These are phyloP conservation scores for Cheiracanthium punctorium DNA, from an alignment of 2,888 invertebrate species.

Conservation along the genomic window DNA sequence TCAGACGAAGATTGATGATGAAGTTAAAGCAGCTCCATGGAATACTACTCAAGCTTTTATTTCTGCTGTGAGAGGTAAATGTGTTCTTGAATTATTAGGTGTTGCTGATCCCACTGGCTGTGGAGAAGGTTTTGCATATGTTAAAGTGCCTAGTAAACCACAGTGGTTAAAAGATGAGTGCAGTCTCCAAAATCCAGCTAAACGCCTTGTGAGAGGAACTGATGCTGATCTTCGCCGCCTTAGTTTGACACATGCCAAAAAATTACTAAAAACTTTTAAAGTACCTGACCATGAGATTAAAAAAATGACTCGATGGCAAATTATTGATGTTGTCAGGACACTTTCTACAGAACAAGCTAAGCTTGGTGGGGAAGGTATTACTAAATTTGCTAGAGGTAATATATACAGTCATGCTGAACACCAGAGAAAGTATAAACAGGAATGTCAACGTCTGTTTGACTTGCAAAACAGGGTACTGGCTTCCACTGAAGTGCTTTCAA, in stretches of 20 bases:
- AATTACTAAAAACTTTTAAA: conserved; percentile 93
- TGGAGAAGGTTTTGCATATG: conserved; percentile 79
- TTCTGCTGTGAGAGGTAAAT: conserved; percentile 78
- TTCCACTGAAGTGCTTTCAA: conserved; percentile 94
- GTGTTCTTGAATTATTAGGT: conserved; percentile 78
- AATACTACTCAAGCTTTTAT: conserved; percentile 79
- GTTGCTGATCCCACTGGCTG: conserved; percentile 79
- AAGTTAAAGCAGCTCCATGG: conserved; percentile 81
- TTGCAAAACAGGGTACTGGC: conserved; percentile 94
- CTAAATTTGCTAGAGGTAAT: conserved; percentile 98
- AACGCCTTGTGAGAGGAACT: conserved; percentile 96
- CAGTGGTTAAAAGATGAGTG: conserved; percentile 85
- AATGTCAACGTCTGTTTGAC: conserved; percentile 98
- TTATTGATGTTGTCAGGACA: conserved; percentile 98
- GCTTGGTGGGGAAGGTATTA: conserved; percentile 96
- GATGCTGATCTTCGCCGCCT: conserved; percentile 97
- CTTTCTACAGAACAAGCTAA: conserved; percentile 98
- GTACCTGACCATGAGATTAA: conserved; percentile 93
- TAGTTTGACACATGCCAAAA: conserved; percentile 96
- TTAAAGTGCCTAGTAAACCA: conserved; percentile 84
- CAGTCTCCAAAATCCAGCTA: conserved; percentile 93
- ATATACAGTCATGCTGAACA: conserved; percentile 98
- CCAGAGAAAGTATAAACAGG: conserved; percentile 97
- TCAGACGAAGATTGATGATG: conserved; percentile 97
- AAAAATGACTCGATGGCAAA: conserved; percentile 80